Conservation (phyloP, 2,888 invertebrate genomes). For the Phyllotreta cruciferae region DNA sequence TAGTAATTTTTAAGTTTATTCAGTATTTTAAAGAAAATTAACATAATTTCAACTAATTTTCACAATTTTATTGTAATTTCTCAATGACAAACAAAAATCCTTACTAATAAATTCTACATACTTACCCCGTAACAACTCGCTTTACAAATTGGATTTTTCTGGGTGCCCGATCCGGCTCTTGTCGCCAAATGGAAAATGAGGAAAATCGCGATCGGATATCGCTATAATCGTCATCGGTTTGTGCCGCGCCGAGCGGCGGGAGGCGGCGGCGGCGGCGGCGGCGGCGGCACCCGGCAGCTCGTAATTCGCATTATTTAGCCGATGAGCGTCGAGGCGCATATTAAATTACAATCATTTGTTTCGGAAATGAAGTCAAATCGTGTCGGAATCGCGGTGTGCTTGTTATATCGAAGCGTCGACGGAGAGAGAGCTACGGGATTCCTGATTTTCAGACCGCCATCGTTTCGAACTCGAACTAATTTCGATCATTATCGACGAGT, state of each 20-base stretch:
- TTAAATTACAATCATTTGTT: constrained; percentile 62
- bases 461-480: constrained; percentile 31
- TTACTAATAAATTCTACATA: no score
- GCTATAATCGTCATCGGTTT: background rate
- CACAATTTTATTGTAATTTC: no score
- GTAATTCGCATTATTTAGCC: constrained; percentile 56
- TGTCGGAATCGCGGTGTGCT: constrained; percentile 60
- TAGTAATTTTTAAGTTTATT: no score
- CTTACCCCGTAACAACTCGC: no score
- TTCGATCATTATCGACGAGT: constrained; percentile 16
- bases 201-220: constrained; percentile 28
- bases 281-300: constrained; percentile 11
- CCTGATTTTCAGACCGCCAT: constrained; percentile 24
- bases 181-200: constrained; percentile 11
- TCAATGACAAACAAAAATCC: no score
- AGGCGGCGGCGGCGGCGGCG: constrained; percentile 18
- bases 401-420: constrained; percentile 47
- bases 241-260: background rate
- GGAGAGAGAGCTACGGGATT: constrained; percentile 23
- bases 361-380: constrained; percentile 60
- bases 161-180: constrained; percentile 3
- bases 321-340: constrained; percentile 54
- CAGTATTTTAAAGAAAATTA: no score
- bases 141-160: background rate
- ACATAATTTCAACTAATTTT: no score